A percentile compares a stretch with the other conserved stretches of the same genome.
Conservation (phyloP, 2,113 vertebrate species). For the Montifringilla adamsi region DNA sequence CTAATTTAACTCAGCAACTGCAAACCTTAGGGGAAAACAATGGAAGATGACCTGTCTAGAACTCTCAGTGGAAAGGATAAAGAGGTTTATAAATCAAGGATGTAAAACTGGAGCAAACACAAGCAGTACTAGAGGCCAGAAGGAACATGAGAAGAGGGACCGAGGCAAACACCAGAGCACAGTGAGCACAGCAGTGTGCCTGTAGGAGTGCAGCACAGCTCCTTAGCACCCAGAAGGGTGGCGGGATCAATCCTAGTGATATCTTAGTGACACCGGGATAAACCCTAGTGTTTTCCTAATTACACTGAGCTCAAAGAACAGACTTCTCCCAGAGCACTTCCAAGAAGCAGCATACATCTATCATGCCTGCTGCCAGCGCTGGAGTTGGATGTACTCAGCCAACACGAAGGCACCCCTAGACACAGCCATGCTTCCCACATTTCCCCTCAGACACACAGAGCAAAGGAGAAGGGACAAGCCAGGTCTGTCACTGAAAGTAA, state of each 20-base stretch:
- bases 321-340: background rate
- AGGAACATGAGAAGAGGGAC: background rate
- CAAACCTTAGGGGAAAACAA: constrained; percentile 44
- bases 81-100: constrained; percentile 62
- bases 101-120: constrained; percentile 39
- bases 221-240: background rate
- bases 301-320: background rate
- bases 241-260: background rate
- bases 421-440: background rate
- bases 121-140: background rate
- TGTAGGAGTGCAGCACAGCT: accelerated
- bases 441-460: background rate
- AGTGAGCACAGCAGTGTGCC: background rate
- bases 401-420: background rate
- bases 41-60: constrained; percentile 44
- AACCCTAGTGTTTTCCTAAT: background rate
- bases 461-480: background rate
- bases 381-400: background rate
- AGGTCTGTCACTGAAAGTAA: background rate
- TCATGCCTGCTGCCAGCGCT: accelerated
- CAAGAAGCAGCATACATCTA: background rate
- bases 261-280: background rate
- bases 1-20: constrained; percentile 54
- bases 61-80: constrained; percentile 41
- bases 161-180: background rate